Evolutionary conservation across 2,113 vertebrate genomes (phyloP).

Genomic region (Rallus limicola): DNA sequence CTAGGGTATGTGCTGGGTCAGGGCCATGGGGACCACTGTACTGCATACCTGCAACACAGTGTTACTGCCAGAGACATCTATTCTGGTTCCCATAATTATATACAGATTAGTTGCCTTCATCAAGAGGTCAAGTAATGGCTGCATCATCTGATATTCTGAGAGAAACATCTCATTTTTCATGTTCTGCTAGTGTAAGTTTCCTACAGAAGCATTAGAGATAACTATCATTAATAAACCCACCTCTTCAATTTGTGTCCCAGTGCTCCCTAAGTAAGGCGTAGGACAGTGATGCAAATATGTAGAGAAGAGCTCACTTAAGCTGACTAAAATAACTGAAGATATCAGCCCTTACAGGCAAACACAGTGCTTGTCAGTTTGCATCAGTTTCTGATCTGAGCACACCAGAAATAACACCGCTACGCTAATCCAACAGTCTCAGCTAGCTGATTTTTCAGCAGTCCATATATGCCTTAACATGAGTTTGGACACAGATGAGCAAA

Average conservation of each 20-base stretch:
- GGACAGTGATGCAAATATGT: neutral
- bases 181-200: neutral
- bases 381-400: neutral
- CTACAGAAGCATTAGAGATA: neutral
- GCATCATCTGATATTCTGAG: neutral
- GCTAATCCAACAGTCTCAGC: neutral
- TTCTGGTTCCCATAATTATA: neutral
- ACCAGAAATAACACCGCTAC: neutral
- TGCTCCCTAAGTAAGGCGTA: neutral
- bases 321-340: constrained; percentile 7
- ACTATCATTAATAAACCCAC: neutral
- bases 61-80: neutral
- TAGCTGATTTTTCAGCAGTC: neutral
- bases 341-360: constrained; percentile 27
- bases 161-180: neutral
- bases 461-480: neutral
- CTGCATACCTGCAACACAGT: neutral
- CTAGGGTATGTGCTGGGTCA: neutral
- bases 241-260: neutral
- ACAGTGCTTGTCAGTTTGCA: constrained; percentile 20
- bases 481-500: neutral
- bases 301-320: neutral
- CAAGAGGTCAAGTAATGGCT: neutral
- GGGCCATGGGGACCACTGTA: neutral
- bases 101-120: rapidly evolving